Base-by-base conservation (phyloP, 2,888 invertebrate genomes). In the Agriopis leucophaearia region DNA sequence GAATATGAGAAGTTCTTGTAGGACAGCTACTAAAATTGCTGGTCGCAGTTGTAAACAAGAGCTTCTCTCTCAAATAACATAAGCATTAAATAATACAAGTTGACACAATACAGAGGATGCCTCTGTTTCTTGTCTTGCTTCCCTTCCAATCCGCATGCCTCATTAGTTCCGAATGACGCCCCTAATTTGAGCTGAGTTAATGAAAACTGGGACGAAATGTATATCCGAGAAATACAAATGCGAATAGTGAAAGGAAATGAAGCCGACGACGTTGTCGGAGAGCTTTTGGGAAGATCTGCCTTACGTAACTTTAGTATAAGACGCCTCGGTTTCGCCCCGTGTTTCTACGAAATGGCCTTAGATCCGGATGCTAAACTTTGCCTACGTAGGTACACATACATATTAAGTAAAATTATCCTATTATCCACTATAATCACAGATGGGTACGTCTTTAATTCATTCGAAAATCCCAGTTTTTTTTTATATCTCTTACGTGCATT, bases 81-180 rank as follows among this genome's bases (percentile, higher is more conserved):
- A 36, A 35, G 42, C 16, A 2, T n/a, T n/a, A n/a, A n/a, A n/a
- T 8, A 56, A 64, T 27, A 27, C 27, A 27, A 27, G 27, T 27
- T 27, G 27, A 27, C 52, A 64, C 9, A 38, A 64, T 42, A 12
- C 18, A 38, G 27, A 2, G 35, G 27, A n/a, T 0, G 56, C 9
- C 15, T 48, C 66, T 60, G 66, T 61, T 56, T 66, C 55, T 60
- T 35, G 42, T 66, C 59, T 35, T 9, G 15, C 36, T 57, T 6
- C 38, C 57, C 48, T 51, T 66, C 61, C 54, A 64, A 58, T 58
- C 44, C 35, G 10, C 62, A 18, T 16, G 56, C 40, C 67, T 48
- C 62, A 67, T 67, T 67, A 58, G 67, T 58, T 40, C 12, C 62
- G 12, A 62, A 57, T 66, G 42, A 10, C 51, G 45, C 42, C 62